Percentiles rank a stretch among this genome's conserved stretches.
Conservation (phyloP, 2,888 invertebrate genomes). For the Quadroppia sp. region DNA sequence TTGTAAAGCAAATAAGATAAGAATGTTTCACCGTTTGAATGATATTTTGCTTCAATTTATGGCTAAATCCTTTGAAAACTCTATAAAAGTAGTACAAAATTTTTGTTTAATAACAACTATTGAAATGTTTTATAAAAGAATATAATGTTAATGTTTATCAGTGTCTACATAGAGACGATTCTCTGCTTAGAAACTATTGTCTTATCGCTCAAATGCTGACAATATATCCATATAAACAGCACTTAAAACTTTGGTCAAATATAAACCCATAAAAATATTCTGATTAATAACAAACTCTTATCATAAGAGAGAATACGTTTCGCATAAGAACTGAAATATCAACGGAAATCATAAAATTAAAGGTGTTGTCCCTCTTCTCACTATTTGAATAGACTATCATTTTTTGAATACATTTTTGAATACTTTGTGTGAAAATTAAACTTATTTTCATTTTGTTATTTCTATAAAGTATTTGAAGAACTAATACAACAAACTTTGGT, state of each 20-base stretch:
- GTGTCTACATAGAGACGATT: too few species aligned
- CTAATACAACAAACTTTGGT: not conserved
- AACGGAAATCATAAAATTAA: slow-evolving; percentile 35
- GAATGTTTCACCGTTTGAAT: too few species aligned
- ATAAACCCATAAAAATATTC: slow-evolving; percentile 14
- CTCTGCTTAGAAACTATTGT: slow-evolving; percentile 22
- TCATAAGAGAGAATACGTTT: not conserved
- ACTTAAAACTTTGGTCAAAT: slow-evolving; percentile 22
- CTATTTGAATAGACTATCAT: not conserved
- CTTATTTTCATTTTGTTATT: not conserved
- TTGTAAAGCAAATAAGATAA: too few species aligned
- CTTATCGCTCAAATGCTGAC: slow-evolving; percentile 8
- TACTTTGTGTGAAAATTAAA: not conserved
- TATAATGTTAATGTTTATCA: too few species aligned
- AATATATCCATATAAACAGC: not conserved
- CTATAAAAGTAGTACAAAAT: not conserved
- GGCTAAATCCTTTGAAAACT: too few species aligned
- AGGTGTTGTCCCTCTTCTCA: slow-evolving; percentile 24
- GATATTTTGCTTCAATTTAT: too few species aligned
- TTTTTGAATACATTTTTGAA: not conserved
- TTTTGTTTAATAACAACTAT: not conserved
- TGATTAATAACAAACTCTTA: slow-evolving; percentile 34
- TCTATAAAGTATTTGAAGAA: not conserved
- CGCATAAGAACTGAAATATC: not conserved
- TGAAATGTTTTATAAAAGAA: slow-evolving; percentile 14